Conservation (phyloP, 2,113 vertebrate genomes). For the Myiozetetes cayanensis region DNA sequence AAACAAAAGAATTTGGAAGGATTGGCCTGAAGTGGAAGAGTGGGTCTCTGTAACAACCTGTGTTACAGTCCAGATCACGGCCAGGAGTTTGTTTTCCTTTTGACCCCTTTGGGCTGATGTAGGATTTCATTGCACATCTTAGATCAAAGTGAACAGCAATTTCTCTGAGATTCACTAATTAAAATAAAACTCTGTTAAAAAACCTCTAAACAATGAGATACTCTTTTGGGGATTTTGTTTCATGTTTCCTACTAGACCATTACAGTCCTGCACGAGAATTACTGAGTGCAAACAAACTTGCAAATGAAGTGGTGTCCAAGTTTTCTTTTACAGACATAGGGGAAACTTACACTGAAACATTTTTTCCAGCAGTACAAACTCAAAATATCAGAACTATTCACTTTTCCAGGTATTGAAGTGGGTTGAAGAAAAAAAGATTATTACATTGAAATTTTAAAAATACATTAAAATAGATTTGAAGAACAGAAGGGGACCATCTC, state of each 20-base stretch:
- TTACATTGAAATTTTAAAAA: not conserved
- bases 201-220: accelerated
- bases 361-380: not conserved
- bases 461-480: not conserved
- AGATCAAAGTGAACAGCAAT: not conserved
- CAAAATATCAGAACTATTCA: not conserved
- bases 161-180: not conserved
- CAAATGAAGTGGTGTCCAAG: not conserved
- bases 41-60: not conserved
- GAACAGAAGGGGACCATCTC: not conserved
- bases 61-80: not conserved
- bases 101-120: not conserved
- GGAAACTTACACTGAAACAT: not conserved
- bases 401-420: not conserved
- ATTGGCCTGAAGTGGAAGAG: not conserved
- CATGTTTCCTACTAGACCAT: not conserved
- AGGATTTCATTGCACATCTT: not conserved
- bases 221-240: not conserved
- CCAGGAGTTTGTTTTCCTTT: not conserved
- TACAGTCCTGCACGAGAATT: not conserved
- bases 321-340: not conserved
- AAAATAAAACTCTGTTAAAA: not conserved
- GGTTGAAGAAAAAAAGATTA: not conserved
- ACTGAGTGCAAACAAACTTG: not conserved
- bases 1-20: not conserved